Evolutionary conservation across 2,888 invertebrate genomes (phyloP).

Genomic region (Acrocera orbiculus): DNA sequence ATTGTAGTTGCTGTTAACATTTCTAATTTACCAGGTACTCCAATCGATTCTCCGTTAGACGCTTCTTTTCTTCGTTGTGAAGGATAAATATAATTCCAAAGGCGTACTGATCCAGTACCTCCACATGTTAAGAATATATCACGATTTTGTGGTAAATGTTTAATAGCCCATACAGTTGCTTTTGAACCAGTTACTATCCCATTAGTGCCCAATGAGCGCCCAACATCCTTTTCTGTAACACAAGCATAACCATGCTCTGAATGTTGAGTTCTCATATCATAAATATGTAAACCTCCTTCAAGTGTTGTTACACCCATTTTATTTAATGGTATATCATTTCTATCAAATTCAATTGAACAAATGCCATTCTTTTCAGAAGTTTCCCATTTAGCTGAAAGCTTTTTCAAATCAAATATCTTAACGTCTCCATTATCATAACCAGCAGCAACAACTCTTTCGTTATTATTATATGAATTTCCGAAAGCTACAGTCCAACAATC

Average conservation of each 20-base stretch:
- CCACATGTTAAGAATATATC: constrained; percentile 84
- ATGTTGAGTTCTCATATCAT: constrained; percentile 77
- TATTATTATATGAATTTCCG: constrained; percentile 74
- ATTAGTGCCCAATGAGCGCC: constrained; percentile 29
- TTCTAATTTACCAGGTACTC: constrained; percentile 57
- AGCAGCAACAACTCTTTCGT: constrained; percentile 71
- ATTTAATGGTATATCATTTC: constrained; percentile 88
- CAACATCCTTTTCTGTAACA: constrained; percentile 32
- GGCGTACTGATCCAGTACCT: constrained; percentile 71
- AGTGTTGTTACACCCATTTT: constrained; percentile 81
- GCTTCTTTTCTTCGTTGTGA: constrained; percentile 52
- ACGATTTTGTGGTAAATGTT: constrained; percentile 84
- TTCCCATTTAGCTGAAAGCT: constrained; percentile 76
- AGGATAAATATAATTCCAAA: constrained; percentile 96
- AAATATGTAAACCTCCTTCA: constrained; percentile 78
- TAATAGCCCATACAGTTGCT: constrained; percentile 77
- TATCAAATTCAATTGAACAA: constrained; percentile 76
- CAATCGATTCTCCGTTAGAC: constrained; percentile 49
- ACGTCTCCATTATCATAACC: constrained; percentile 95
- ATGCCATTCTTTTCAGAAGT: constrained; percentile 83
- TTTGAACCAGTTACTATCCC: constrained; percentile 40
- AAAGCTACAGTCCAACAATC: constrained; percentile 93
- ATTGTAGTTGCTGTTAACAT: constrained; percentile 64
- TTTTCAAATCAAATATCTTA: constrained; percentile 78
- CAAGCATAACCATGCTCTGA: constrained; percentile 69